These are phyloP conservation scores for Erannis defoliaria DNA, from an alignment of 2,888 invertebrate species.

Conservation along the genomic window DNA sequence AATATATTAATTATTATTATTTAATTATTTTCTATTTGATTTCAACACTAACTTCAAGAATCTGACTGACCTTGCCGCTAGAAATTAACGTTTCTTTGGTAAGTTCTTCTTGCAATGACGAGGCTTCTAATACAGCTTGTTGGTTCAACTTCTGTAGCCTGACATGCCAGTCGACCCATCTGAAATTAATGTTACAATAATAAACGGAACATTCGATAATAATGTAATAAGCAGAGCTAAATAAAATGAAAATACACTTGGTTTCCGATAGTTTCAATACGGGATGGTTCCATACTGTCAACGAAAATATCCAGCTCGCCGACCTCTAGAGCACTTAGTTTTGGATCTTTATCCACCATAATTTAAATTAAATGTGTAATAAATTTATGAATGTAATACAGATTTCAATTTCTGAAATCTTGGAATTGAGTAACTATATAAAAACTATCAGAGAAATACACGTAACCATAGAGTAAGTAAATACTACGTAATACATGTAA, in stretches of 20 bases:
- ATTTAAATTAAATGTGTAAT: background rate
- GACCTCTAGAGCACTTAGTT: constrained; percentile 85
- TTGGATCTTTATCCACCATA: constrained; percentile 83
- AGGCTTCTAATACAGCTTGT: constrained; percentile 94
- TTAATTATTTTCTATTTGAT: too few relatives aligned
- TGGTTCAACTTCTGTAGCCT: constrained; percentile 94
- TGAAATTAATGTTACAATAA: constrained; percentile 59
- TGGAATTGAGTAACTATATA: constrained; percentile 42
- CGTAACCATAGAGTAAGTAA: too few relatives aligned
- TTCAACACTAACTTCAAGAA: background rate
- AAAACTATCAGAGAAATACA: too few relatives aligned
- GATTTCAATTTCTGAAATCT: background rate
- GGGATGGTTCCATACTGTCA: constrained; percentile 89
- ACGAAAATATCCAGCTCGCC: constrained; percentile 92
- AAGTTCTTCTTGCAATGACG: constrained; percentile 92
- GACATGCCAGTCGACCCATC: constrained; percentile 94
- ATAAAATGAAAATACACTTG: constrained; percentile 59
- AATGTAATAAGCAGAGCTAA: background rate
- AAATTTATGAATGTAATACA: background rate
- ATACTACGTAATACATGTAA: too few relatives aligned
- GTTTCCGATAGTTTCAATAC: constrained; percentile 89
- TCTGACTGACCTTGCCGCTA: constrained; percentile 89
- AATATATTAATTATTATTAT: too few relatives aligned
- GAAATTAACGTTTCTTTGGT: constrained; percentile 94
- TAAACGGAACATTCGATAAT: background rate